Percentiles rank a stretch among this genome's conserved stretches.
These are phyloP conservation scores for Drosophila sp. DNA, from an alignment of 1,140 invertebrate species.

Conservation along the genomic window DNA sequence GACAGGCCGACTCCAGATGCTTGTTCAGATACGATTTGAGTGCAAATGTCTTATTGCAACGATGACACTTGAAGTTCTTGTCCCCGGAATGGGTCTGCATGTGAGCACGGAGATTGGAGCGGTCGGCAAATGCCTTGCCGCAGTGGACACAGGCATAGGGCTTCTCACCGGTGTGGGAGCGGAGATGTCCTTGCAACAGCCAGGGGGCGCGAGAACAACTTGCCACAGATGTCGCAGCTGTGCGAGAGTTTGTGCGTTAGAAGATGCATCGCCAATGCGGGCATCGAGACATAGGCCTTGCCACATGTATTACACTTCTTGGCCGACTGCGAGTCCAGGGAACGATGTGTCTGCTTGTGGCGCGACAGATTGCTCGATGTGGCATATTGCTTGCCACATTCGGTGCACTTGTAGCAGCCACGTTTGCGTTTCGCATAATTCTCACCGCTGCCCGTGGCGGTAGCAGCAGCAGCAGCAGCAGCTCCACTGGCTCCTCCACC, in stretches of 20 bases:
- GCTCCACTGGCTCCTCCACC: too few relatives aligned
- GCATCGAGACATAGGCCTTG: conserved; percentile 99
- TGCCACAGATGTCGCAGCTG: conserved; percentile 96
- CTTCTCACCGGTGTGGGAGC: conserved; percentile 89
- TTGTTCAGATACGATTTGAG: conserved; percentile 99
- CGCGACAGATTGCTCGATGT: conserved; percentile 98
- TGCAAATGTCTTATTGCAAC: conserved; percentile 97
- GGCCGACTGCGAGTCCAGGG: conserved; percentile 95
- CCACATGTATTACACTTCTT: conserved; percentile 97
- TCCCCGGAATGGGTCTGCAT: conserved; percentile 96
- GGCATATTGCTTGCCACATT: conserved; percentile 98
- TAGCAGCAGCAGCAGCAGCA: conserved; percentile 16
- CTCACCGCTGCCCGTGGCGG: conserved; percentile 85
- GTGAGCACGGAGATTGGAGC: conserved; percentile 95
- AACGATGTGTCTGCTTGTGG: conserved; percentile 98
- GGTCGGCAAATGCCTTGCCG: conserved; percentile 89
- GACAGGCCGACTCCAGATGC: conserved; percentile 96
- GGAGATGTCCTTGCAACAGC: conserved; percentile 93
- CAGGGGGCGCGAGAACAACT: conserved; percentile 96
- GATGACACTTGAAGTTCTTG: conserved; percentile 95
- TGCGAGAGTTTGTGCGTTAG: conserved; percentile 96
- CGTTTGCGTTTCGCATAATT: conserved; percentile 87
- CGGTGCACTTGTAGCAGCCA: conserved; percentile 94
- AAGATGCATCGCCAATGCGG: conserved; percentile 98
- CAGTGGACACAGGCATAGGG: conserved; percentile 88